phyloP scores from a whole-genome alignment of 1,140 invertebrate species.

The Anoplophora glabripennis region DNA sequence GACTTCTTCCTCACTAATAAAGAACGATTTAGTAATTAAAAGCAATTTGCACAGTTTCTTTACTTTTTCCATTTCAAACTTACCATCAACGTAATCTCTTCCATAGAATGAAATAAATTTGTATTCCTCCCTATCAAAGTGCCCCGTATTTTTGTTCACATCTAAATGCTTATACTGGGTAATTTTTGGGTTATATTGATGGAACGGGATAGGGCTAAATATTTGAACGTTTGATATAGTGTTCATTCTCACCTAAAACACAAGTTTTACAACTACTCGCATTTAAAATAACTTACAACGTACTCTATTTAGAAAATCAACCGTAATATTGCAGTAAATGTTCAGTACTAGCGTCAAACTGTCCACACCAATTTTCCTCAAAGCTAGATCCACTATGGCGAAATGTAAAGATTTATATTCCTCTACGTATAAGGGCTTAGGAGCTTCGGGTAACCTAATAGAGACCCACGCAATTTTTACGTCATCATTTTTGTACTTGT shows the following conservation, averaged over 20 bases:
- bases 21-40: background rate
- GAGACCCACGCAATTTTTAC: constrained; percentile 70
- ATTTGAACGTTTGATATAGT: constrained; percentile 77
- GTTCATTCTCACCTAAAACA: constrained; percentile 74
- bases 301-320: constrained; percentile 82
- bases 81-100: constrained; percentile 73
- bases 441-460: constrained; percentile 57
- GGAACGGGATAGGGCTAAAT: constrained; percentile 79
- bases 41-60: background rate
- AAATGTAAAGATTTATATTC: constrained; percentile 58
- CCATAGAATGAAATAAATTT: constrained; percentile 79
- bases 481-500: constrained; percentile 67
- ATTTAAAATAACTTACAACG: constrained; percentile 35
- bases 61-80: too few species aligned
- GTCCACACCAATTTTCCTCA: constrained; percentile 68
- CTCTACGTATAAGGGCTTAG: constrained; percentile 23
- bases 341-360: constrained; percentile 66
- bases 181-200: constrained; percentile 68
- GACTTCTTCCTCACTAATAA: constrained; percentile 60
- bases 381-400: constrained; percentile 66
- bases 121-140: constrained; percentile 72
- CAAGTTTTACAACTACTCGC: background rate
- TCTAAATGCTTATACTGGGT: constrained; percentile 62
- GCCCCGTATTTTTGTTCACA: constrained; percentile 73
- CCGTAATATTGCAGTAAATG: constrained; percentile 64